Evolutionary conservation across 2,797 vertebrate species (phyloP), one percentile per base, ranked within the genome.

Genomic region (Takifugu rubripes): DNA sequence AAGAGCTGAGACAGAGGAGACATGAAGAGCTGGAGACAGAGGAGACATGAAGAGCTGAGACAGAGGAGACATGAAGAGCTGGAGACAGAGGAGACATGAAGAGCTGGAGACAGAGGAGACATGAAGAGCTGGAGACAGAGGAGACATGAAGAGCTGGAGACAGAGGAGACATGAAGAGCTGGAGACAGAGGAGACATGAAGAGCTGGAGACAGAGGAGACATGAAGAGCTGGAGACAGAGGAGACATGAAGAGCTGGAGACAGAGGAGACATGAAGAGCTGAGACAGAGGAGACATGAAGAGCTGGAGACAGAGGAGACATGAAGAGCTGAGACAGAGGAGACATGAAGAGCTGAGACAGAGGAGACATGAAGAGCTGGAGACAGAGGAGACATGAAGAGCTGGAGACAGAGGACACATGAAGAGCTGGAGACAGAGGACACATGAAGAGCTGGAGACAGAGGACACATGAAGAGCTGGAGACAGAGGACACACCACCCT

Each of bases 401-500:
- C n/a, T 9, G 5, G 24, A 31, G 15, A 31, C 15, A 9, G 25
- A 17, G 45, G 58, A 61, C 49, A 51, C 77, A 64, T 26, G 72
- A 21, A 45, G 46, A 54, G 59, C 14, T 49, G 40, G 43, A 49
- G 51, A 61, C 65, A 17, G 17, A 17, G 17, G 17, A 17, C 17
- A 17, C 17, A 17, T 17, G 1, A 11, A 33, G 49, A 56, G 44
- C n/a, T 9, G 5, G 24, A 31, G 15, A 31, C 15, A 9, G 25
- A 17, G 45, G 58, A 61, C 49, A 51, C 77, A 64, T 26, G 72
- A 21, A 45, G 46, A 54, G 59, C 14, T 49, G 40, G 43, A 49
- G 51, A 61, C 65, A 17, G 17, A 17, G 17, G 17, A 17, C 17
- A 17, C 17, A 17, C 17, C 17, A 85, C 84, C 71, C 63, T 66